Conservation (phyloP, 2,888 invertebrate species). For the Sphecodes monilicornis region DNA sequence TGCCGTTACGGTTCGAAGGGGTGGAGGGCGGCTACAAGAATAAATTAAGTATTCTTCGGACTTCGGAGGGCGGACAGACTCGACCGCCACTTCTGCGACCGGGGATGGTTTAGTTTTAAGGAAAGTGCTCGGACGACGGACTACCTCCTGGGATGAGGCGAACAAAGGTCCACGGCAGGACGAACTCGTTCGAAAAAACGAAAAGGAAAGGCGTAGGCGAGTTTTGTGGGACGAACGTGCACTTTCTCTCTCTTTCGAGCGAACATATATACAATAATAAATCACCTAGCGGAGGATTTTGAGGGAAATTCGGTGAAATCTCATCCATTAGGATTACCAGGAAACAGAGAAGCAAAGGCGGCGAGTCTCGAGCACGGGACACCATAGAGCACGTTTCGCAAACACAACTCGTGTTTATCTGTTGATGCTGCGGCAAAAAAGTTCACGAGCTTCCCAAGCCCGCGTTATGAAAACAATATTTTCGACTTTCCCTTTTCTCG, state of each 20-base stretch:
- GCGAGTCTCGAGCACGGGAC: conserved; percentile 24
- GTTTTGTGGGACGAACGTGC: not conserved
- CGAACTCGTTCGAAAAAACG: conserved; percentile 60
- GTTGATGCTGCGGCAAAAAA: conserved; percentile 51
- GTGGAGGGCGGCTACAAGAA: conserved; percentile 69
- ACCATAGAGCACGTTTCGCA: conserved; percentile 57
- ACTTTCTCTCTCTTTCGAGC: not conserved
- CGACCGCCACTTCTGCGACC: conserved; percentile 13
- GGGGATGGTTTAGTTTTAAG: conserved; percentile 69
- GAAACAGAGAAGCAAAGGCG: conserved; percentile 18
- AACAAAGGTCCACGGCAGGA: conserved; percentile 71
- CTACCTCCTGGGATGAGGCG: conserved; percentile 73
- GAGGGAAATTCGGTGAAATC: conserved; percentile 72
- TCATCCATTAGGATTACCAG: conserved; percentile 78
- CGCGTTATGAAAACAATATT: conserved; percentile 71
- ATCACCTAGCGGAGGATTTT: conserved; percentile 71
- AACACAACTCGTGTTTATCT: conserved; percentile 52
- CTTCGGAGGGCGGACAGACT: conserved; percentile 70
- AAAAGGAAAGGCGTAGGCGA: conserved; percentile 38
- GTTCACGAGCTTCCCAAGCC: conserved; percentile 46
- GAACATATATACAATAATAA: conserved; percentile 65
- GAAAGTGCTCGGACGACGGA: conserved; percentile 67
- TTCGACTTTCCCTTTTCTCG: conserved; percentile 36
- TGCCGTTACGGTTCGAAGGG: conserved; percentile 33
- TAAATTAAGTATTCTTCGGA: conserved; percentile 76